Conservation (phyloP, 2,113 vertebrate species). For the Propithecus coquereli region DNA sequence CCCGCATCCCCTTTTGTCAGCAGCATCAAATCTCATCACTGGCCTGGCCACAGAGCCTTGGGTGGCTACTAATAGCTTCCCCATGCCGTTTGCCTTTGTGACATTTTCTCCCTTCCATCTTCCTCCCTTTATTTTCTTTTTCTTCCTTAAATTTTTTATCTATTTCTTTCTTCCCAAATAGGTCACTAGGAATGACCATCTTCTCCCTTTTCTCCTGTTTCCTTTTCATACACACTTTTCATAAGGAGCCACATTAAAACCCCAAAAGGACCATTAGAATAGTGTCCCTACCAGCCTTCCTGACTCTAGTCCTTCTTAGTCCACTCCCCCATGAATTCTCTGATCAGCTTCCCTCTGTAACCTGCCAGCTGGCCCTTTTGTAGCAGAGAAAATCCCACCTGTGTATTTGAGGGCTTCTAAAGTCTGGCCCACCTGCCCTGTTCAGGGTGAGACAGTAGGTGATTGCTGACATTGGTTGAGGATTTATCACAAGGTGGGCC, state of each 20-base stretch:
- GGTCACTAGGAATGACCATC: not conserved
- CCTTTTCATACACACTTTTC: not conserved
- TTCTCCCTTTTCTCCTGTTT: not conserved
- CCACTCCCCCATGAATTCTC: not conserved
- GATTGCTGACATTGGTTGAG: not conserved
- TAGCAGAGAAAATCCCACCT: not conserved
- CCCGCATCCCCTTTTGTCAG: not conserved
- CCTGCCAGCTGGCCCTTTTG: not conserved
- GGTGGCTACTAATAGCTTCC: not conserved
- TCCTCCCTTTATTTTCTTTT: not conserved
- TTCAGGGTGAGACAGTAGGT: not conserved
- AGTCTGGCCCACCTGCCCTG: not conserved
- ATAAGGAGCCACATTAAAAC: not conserved
- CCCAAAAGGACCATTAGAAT: not conserved
- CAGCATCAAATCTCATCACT: not conserved
- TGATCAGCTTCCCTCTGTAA: not conserved
- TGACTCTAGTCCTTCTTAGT: not conserved
- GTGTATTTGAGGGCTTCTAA: not conserved
- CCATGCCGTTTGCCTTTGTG: not conserved
- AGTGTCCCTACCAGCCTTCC: not conserved
- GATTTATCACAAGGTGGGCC: not conserved
- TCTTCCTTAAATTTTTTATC: no score
- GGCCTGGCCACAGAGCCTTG: conserved; percentile 4
- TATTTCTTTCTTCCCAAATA: no score
- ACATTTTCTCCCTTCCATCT: conserved; percentile 17